Evolutionary conservation across 2,888 invertebrate genomes (phyloP).

Genomic region (Latrodectus elegans): DNA sequence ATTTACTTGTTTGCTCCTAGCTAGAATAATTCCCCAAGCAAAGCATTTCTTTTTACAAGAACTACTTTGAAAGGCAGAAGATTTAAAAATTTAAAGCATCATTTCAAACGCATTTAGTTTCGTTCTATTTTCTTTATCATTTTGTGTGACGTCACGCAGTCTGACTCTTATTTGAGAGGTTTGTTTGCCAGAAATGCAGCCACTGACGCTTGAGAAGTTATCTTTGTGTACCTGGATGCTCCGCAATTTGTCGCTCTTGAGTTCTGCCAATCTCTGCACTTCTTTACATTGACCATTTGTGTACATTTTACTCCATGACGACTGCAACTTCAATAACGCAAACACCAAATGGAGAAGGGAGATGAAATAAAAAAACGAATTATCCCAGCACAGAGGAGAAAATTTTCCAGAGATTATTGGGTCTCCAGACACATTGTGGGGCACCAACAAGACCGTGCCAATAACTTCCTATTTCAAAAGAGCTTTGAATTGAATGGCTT

Average conservation of each 20-base stretch:
- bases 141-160: too few relatives aligned
- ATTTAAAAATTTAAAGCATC: too few relatives aligned
- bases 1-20: too few relatives aligned
- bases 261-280: neutral
- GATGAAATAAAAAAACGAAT: constrained; percentile 4
- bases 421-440: constrained; percentile 33
- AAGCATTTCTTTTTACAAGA: too few relatives aligned
- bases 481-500: constrained; percentile 37
- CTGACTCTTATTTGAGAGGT: too few relatives aligned
- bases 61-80: too few relatives aligned
- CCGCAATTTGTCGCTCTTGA: neutral
- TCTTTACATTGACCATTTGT: neutral
- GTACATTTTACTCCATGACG: neutral
- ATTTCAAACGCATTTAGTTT: too few relatives aligned
- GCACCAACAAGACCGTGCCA: constrained; percentile 40
- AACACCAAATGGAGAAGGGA: neutral
- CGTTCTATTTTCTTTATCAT: too few relatives aligned
- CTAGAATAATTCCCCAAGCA: too few relatives aligned
- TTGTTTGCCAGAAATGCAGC: too few relatives aligned
- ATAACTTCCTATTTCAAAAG: constrained; percentile 37
- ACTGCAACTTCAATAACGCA: constrained; percentile 6
- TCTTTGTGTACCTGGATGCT: too few relatives aligned
- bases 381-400: constrained; percentile 8
- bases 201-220: too few relatives aligned
- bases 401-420: constrained; percentile 12